Evolutionary conservation across 2,113 vertebrate species (phyloP).

Genomic region (Fulmarus glacialis): DNA sequence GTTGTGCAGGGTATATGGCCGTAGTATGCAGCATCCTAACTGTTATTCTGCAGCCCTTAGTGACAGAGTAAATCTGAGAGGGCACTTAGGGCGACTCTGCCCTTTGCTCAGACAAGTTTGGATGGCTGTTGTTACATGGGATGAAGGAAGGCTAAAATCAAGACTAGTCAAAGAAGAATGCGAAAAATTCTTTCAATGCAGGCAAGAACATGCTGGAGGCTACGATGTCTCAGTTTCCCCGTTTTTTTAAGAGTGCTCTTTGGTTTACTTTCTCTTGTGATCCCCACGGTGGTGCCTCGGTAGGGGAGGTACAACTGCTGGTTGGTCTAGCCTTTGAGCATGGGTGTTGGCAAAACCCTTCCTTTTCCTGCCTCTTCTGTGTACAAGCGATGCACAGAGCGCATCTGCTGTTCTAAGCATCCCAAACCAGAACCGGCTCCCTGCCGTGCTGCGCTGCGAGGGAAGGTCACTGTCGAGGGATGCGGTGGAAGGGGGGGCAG

Average conservation of each 20-base stretch:
- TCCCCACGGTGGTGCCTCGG: background rate
- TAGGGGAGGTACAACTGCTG: background rate
- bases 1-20: background rate
- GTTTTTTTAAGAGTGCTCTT: background rate
- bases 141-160: slow-evolving; percentile 14
- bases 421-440: background rate
- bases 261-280: background rate
- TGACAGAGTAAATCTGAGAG: background rate
- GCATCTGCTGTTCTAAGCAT: background rate
- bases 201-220: slow-evolving; percentile 3
- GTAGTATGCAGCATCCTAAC: background rate
- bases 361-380: background rate
- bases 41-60: background rate
- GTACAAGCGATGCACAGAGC: background rate
- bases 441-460: accelerated
- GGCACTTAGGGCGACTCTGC: slow-evolving; percentile 19
- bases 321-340: background rate
- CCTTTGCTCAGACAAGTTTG: background rate
- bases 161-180: slow-evolving; percentile 21
- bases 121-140: background rate
- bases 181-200: background rate
- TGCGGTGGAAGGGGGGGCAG: background rate
- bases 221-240: background rate
- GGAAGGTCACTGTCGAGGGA: background rate
- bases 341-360: background rate